These are phyloP conservation scores for Nymphicus hollandicus DNA, from an alignment of 2,113 vertebrate species.

Conservation along the genomic window DNA sequence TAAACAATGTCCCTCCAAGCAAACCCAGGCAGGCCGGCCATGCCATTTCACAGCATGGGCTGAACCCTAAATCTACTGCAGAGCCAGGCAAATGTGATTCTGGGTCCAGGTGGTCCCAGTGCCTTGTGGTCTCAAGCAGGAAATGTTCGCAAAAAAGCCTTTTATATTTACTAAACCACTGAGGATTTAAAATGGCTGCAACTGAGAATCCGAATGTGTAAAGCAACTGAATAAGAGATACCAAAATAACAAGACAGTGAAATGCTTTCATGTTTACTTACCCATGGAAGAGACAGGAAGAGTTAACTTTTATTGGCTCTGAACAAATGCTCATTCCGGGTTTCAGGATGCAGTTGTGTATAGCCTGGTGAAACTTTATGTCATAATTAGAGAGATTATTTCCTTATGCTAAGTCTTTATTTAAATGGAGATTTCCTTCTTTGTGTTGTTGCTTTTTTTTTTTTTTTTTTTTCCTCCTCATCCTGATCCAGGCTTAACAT, in stretches of 20 bases:
- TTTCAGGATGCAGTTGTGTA: neutral
- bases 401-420: neutral
- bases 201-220: neutral
- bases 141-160: accelerated
- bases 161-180: neutral
- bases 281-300: neutral
- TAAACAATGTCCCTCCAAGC: neutral
- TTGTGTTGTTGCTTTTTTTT: neutral
- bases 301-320: neutral
- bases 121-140: neutral
- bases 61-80: neutral
- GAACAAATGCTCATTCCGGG: neutral
- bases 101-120: neutral
- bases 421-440: neutral
- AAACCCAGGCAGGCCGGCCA: neutral
- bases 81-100: neutral
- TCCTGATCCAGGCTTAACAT: neutral
- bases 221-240: neutral
- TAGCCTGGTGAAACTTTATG: neutral
- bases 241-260: neutral
- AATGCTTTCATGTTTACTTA: neutral
- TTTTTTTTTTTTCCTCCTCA: neutral
- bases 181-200: neutral
- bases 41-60: neutral
- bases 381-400: neutral